A percentile compares a stretch with the other conserved stretches of the same genome.
Conservation (phyloP, 2,888 invertebrate species). For the Epinotia bilunana region DNA sequence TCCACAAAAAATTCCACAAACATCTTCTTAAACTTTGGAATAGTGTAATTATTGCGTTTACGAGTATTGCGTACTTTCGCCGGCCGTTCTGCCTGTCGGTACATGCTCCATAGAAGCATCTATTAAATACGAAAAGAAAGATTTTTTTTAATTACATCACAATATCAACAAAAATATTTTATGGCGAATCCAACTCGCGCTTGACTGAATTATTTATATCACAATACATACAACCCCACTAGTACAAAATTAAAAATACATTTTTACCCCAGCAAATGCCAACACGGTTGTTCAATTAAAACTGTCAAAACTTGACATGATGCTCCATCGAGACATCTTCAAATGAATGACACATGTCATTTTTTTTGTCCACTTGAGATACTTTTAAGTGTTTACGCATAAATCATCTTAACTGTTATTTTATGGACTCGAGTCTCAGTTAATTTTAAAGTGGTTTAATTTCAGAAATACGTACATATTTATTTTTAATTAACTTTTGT, state of each 20-base stretch:
- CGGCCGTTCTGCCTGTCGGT: too few species aligned
- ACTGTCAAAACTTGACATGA: constrained; percentile 50
- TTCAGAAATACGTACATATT: background rate
- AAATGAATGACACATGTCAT: constrained; percentile 58
- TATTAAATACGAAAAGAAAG: too few species aligned
- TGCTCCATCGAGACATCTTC: constrained; percentile 4
- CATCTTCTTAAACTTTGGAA: too few species aligned
- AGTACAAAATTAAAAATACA: constrained; percentile 15
- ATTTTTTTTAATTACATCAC: background rate
- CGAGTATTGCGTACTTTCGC: background rate
- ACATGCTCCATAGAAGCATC: too few species aligned
- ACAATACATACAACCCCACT: background rate
- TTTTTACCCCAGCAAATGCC: constrained; percentile 28
- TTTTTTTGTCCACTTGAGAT: constrained; percentile 50
- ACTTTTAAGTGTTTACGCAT: constrained; percentile 36
- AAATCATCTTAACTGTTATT: constrained; percentile 22
- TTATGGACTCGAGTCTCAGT: constrained; percentile 12
- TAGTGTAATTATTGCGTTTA: too few species aligned
- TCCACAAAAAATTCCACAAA: background rate
- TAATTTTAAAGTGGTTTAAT: constrained; percentile 16
- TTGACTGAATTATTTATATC: background rate
- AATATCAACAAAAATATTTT: background rate
- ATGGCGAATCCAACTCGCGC: background rate
- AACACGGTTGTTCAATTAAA: constrained; percentile 70
- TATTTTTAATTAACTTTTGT: too few species aligned